Conservation (phyloP, 2,797 vertebrate species). For the Sphaeramia orbicularis region DNA sequence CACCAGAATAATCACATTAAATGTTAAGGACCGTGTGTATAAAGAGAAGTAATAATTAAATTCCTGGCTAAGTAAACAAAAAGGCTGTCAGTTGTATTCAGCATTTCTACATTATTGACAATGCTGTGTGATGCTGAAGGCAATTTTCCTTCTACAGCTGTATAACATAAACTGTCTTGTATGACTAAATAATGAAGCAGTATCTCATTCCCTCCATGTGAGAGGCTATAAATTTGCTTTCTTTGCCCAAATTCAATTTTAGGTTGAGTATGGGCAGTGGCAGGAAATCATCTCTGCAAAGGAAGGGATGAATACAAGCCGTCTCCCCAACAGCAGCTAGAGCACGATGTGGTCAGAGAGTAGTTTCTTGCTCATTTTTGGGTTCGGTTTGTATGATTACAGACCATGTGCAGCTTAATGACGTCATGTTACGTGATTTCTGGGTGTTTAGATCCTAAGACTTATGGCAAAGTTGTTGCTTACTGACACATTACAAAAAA, state of each 20-base stretch:
- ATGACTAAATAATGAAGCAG: slow-evolving; percentile 1
- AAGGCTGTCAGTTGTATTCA: background rate
- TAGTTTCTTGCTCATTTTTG: background rate
- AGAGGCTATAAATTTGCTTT: slow-evolving; percentile 27
- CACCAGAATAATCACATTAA: slow-evolving; percentile 38
- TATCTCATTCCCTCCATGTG: background rate
- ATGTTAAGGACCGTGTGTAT: slow-evolving; percentile 17
- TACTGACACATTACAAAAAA: no score
- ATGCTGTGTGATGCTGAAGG: background rate
- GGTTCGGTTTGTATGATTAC: slow-evolving; percentile 22
- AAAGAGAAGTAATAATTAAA: slow-evolving; percentile 13
- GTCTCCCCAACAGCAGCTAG: slow-evolving; percentile 28
- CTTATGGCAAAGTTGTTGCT: no score
- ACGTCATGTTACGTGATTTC: slow-evolving; percentile 13
- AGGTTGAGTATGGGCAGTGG: slow-evolving; percentile 19
- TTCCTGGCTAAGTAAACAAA: slow-evolving; percentile 3
- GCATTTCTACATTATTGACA: background rate
- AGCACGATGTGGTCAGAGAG: background rate
- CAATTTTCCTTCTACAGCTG: background rate
- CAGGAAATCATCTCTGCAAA: slow-evolving; percentile 38
- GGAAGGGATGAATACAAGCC: slow-evolving; percentile 36
- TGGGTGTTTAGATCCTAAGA: background rate
- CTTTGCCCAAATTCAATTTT: slow-evolving; percentile 34
- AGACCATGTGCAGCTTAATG: slow-evolving; percentile 6
- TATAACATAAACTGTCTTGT: background rate